Conservation (phyloP, 2,797 vertebrate species). For the Serranus cabrilla region DNA sequence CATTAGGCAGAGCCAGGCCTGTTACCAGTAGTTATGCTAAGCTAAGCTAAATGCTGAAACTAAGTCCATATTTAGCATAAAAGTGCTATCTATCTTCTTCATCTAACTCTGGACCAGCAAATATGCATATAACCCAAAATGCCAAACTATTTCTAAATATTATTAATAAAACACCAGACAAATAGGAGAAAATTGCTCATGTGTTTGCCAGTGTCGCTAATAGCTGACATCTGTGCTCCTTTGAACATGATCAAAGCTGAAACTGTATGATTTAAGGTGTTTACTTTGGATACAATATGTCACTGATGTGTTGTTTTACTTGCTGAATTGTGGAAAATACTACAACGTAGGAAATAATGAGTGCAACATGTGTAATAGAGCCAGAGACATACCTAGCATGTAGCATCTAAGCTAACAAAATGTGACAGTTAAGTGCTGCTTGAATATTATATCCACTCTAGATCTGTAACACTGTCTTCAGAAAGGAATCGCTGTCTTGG, state of each 20-base stretch:
- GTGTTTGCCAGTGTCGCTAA: neutral
- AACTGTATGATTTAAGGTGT: neutral
- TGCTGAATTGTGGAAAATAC: neutral
- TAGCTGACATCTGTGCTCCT: neutral
- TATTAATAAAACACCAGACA: neutral
- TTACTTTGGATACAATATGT: neutral
- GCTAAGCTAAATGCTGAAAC: neutral
- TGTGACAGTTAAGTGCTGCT: conserved; percentile 17
- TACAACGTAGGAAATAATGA: neutral
- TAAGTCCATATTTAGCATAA: neutral
- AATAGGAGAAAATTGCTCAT: neutral
- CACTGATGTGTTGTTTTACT: neutral
- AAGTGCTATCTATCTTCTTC: neutral
- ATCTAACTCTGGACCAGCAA: neutral
- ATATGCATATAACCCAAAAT: neutral
- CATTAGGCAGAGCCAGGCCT: too few relatives aligned
- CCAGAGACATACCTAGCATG: neutral
- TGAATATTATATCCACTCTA: conserved; percentile 25
- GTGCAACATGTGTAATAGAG: neutral
- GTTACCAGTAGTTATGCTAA: neutral
- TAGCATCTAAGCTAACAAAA: conserved; percentile 8
- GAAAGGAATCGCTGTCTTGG: conserved; percentile 16
- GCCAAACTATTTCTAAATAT: neutral
- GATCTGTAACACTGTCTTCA: conserved; percentile 39
- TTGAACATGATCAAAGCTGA: neutral